Conservation (phyloP, 64 coral and sea anemone genomes). For the Acropora tenuis region DNA sequence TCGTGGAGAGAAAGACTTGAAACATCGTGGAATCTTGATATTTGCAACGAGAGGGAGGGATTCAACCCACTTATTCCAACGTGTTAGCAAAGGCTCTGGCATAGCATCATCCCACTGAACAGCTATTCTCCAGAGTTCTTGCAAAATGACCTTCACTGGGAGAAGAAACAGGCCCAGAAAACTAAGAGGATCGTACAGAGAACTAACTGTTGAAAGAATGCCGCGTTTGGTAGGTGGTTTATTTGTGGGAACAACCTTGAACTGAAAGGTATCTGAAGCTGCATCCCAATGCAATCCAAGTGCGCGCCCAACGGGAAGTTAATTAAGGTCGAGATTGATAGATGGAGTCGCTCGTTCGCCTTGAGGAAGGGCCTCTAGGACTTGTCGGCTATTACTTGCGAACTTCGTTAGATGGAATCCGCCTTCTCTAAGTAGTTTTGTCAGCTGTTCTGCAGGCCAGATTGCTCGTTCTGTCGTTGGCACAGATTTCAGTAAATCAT, state of each 20-base stretch:
- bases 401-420: constrained; percentile 68
- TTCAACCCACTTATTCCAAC: constrained; percentile 23
- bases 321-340: constrained; percentile 39
- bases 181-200: constrained; percentile 55
- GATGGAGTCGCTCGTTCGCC: neutral
- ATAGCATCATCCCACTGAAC: constrained; percentile 48
- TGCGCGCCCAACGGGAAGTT: constrained; percentile 32
- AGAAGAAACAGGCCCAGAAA: constrained; percentile 53
- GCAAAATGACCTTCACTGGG: constrained; percentile 25
- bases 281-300: constrained; percentile 54
- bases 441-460: neutral
- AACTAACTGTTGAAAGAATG: constrained; percentile 34
- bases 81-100: constrained; percentile 3
- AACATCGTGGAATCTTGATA: constrained; percentile 52
- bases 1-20: neutral
- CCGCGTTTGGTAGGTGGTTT: constrained; percentile 27
- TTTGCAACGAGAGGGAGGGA: neutral
- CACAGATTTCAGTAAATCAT: constrained; percentile 24
- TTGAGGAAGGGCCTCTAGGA: neutral
- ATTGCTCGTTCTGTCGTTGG: neutral
- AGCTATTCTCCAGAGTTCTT: constrained; percentile 39
- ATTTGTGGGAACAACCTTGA: neutral
- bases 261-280: constrained; percentile 30
- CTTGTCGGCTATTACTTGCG: constrained; percentile 30
- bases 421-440: neutral